phyloP scores from a whole-genome alignment of 2,888 invertebrate genomes.

The Craniophora ligustri region DNA sequence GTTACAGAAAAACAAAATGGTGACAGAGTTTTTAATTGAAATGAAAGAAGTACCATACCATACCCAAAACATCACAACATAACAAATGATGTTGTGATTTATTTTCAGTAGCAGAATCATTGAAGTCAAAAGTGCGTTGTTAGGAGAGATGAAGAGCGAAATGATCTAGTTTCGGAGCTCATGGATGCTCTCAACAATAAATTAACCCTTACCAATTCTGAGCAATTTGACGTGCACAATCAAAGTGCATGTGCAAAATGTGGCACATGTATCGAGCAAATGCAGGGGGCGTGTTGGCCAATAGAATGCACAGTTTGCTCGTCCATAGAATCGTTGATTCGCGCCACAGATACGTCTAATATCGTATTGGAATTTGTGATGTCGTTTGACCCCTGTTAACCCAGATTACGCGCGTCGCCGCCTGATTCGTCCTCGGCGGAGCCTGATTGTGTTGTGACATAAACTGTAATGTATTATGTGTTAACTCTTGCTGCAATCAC shows the following conservation, averaged over 20 bases:
- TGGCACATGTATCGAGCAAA: conserved; percentile 40
- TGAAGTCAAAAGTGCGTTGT: conserved; percentile 1
- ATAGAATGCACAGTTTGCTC: conserved; percentile 68
- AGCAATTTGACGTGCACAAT: conserved; percentile 50
- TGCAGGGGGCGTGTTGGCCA: conserved; percentile 56
- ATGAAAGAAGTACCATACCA: conserved; percentile 40
- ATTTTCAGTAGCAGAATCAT: conserved; percentile 15
- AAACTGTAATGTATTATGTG: conserved; percentile 89
- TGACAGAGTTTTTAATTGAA: conserved; percentile 44
- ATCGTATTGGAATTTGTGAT: conserved; percentile 91
- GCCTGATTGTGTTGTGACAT: conserved; percentile 89
- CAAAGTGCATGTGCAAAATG: conserved; percentile 58
- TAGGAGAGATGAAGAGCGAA: conserved; percentile 42
- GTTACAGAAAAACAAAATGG: conserved; percentile 47
- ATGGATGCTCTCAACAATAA: conserved; percentile 30
- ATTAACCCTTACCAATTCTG: conserved; percentile 49
- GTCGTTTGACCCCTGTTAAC: conserved; percentile 93
- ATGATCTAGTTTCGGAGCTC: conserved; percentile 27
- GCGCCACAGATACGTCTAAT: conserved; percentile 89
- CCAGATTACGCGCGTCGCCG: conserved; percentile 91
- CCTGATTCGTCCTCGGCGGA: conserved; percentile 87
- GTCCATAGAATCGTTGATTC: conserved; percentile 83
- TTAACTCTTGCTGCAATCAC: conserved; percentile 88
- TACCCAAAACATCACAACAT: conserved; percentile 18
- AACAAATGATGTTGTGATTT: conserved; percentile 22